Conservation (phyloP, 2,797 vertebrate species). For the Lepus oiostolus region DNA sequence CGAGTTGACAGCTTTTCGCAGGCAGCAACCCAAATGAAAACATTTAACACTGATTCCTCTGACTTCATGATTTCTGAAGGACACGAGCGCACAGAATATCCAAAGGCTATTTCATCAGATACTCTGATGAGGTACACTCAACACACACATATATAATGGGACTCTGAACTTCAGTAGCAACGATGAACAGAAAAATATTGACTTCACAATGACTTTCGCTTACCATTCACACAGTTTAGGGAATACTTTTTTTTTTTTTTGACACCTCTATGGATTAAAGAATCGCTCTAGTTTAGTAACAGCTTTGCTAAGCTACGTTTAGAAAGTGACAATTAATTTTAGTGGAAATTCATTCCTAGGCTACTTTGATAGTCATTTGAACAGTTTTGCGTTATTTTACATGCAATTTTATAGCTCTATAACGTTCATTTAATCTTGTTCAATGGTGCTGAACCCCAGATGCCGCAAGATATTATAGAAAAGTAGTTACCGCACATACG, state of each 20-base stretch:
- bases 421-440: constrained; percentile 81
- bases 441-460: constrained; percentile 83
- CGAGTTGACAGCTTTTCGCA: neutral
- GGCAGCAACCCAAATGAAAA: constrained; percentile 61
- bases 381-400: constrained; percentile 79
- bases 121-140: constrained; percentile 72
- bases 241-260: constrained; percentile 53
- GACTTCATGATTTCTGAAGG: constrained; percentile 57
- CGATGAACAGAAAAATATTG: constrained; percentile 68
- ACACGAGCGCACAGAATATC: constrained; percentile 79
- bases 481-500: constrained; percentile 80
- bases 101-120: constrained; percentile 71
- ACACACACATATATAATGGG: constrained; percentile 77
- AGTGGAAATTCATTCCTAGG: constrained; percentile 78
- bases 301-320: constrained; percentile 77
- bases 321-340: constrained; percentile 82
- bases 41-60: constrained; percentile 65
- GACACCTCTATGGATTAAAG: constrained; percentile 64
- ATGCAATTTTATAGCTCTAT: constrained; percentile 80
- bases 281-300: constrained; percentile 72
- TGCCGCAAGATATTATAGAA: constrained; percentile 81
- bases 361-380: constrained; percentile 82
- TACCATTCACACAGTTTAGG: constrained; percentile 41
- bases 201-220: constrained; percentile 70
- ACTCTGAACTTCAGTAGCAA: constrained; percentile 63